A percentile compares a stretch with the other conserved stretches of the same genome.
Evolutionary conservation across 1,140 invertebrate species (phyloP).

Genomic region (Parapsyche elsis): DNA sequence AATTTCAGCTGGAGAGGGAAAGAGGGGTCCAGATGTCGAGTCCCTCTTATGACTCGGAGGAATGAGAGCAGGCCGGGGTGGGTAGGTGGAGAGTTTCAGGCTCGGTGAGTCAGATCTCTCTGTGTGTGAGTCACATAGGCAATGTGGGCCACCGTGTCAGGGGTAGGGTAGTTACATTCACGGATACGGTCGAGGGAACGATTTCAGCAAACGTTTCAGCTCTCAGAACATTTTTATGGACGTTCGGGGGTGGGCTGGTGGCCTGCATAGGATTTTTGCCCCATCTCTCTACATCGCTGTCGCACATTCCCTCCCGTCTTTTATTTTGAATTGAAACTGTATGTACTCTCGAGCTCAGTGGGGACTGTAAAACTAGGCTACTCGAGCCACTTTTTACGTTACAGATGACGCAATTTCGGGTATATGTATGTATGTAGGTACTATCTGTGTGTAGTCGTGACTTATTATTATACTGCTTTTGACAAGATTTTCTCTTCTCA

Average conservation of each 20-base stretch:
- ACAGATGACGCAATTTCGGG: neutral
- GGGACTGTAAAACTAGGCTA: neutral
- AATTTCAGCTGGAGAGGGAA: neutral
- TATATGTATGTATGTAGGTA: no score
- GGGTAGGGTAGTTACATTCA: slow-evolving; percentile 1
- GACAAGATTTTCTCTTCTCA: no score
- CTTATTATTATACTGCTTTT: no score
- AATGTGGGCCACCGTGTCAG: slow-evolving; percentile 5
- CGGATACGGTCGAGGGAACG: neutral
- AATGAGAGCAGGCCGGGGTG: no score
- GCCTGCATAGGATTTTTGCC: neutral
- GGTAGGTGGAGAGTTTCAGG: neutral
- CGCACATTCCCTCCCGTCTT: neutral
- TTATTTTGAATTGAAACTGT: neutral
- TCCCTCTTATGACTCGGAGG: neutral
- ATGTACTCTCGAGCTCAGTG: neutral
- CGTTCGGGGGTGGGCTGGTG: neutral
- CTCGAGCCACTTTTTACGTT: neutral
- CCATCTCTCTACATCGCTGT: neutral
- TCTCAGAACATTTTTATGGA: neutral
- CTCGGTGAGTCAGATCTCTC: neutral
- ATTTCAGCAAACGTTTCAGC: neutral
- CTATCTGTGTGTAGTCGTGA: no score
- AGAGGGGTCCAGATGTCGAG: slow-evolving; percentile 2
- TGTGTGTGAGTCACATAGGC: neutral